phyloP scores from a whole-genome alignment of 1,140 invertebrate species.

The Monochamus saltuarius region DNA sequence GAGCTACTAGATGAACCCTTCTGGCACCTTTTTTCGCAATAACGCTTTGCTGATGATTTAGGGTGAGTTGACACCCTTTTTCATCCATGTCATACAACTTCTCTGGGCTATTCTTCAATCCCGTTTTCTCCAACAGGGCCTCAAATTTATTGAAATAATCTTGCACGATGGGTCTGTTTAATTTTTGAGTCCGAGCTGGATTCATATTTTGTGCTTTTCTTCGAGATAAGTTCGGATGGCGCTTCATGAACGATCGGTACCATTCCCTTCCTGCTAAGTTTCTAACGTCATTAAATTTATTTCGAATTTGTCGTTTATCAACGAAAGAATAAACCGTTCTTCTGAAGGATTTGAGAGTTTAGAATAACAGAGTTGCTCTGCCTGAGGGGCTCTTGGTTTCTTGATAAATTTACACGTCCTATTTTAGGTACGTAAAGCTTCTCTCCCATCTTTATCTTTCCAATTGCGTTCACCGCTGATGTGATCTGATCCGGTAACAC shows the following conservation, averaged over 20 bases:
- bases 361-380: no score
- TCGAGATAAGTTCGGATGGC: constrained; percentile 32
- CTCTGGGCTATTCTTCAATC: constrained; percentile 38
- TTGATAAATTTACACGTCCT: no score
- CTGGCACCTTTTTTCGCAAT: constrained; percentile 38
- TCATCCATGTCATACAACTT: constrained; percentile 52
- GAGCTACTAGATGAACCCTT: constrained; percentile 40
- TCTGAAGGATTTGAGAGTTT: no score
- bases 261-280: constrained; percentile 10
- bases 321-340: no score
- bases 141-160: constrained; percentile 45
- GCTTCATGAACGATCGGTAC: constrained; percentile 32
- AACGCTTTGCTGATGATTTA: constrained; percentile 47
- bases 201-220: constrained; percentile 45
- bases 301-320: no score
- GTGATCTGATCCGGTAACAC: neutral
- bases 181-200: constrained; percentile 44
- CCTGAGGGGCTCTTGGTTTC: no score
- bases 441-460: neutral
- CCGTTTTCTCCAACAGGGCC: constrained; percentile 28
- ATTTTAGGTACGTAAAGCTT: neutral
- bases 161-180: constrained; percentile 44
- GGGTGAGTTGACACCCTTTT: constrained; percentile 48
- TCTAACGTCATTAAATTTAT: no score
- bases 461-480: neutral